Base-by-base conservation (phyloP, 2,888 invertebrate genomes). In the Gasteruption jaculator region DNA sequence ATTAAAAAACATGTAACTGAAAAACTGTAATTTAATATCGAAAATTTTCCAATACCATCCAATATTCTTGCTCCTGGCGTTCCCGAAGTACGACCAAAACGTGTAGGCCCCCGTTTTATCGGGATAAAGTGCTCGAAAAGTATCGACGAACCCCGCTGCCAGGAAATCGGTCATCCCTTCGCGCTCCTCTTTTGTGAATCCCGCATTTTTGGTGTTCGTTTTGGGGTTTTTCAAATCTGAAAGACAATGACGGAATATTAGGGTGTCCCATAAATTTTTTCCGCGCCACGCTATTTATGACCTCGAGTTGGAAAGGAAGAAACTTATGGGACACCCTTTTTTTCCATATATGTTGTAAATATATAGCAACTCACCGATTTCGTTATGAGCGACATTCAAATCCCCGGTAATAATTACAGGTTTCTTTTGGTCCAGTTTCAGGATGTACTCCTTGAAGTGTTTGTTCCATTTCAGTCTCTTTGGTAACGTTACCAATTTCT, bases 321-420 rank as follows among this genome's bases (percentile, higher is more conserved):
- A n/a, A n/a, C n/a, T n/a, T n/a, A n/a, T n/a, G n/a, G n/a, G n/a
- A n/a, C n/a, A n/a, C n/a, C n/a, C n/a, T 21, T 40, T 19, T 12
- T 15, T 6, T 7, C n/a, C 32, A 6, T 27, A 43, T 33, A 20
- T 14, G 32, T 5, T 3, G 16, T 4, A 26, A n/a, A n/a, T n/a
- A n/a, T n/a, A n/a, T n/a, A n/a, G 34, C 5, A 14, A 31, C n/a
- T 31, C 52, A 88, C 89, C 90, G 64, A 96, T 95, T 76, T 93
- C 93, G 50, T 81, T 74, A 71, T 99, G 97, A 14, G 97, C 87
- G 6, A 99, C 97, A 73, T 99, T 99, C 81, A 99, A 83, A 71
- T 99, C 99, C 1, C 99, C 99, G 63, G 90, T 90, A 57, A 96
- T 79, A 43, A 99, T 86, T 7, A 99, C 91, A 6, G 96, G 93